phyloP scores from a whole-genome alignment of 1,140 invertebrate genomes.

The Diachasma alloeum region DNA sequence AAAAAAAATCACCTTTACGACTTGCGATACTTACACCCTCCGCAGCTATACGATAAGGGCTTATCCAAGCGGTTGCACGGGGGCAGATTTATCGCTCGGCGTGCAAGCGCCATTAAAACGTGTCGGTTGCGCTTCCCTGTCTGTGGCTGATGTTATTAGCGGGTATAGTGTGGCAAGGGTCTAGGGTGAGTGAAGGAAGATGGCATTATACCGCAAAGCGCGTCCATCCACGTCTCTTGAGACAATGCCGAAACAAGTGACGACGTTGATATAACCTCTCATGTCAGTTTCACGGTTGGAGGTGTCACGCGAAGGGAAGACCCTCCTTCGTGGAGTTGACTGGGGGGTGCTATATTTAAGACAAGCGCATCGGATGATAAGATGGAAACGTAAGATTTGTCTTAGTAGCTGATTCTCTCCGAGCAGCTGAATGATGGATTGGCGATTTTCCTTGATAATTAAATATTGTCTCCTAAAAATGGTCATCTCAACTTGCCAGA shows the following conservation, averaged over 20 bases:
- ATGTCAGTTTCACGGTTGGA: conserved; percentile 28
- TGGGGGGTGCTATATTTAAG: too few relatives aligned
- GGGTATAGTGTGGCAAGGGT: neutral
- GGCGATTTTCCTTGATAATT: too few relatives aligned
- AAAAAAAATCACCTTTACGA: neutral
- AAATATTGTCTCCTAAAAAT: too few relatives aligned
- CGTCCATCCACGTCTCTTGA: conserved; percentile 40
- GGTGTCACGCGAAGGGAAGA: conserved; percentile 43
- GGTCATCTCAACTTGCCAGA: too few relatives aligned
- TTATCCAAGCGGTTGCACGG: neutral
- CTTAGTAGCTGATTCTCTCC: too few relatives aligned
- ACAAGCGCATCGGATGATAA: too few relatives aligned
- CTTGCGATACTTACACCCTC: neutral
- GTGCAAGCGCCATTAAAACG: conserved; percentile 33
- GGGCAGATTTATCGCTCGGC: neutral
- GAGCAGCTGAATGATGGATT: too few relatives aligned
- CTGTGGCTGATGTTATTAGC: neutral
- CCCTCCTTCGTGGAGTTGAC: too few relatives aligned
- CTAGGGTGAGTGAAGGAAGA: conserved; percentile 29
- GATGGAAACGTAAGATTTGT: too few relatives aligned
- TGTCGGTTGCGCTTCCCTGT: conserved; percentile 28
- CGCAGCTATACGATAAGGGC: conserved; percentile 1
- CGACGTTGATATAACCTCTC: conserved; percentile 58
- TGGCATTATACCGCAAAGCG: conserved; percentile 37
- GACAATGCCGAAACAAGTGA: conserved; percentile 57